Evolutionary conservation across 2,797 vertebrate species (phyloP).

Genomic region (Melanotaenia trifasciata): DNA sequence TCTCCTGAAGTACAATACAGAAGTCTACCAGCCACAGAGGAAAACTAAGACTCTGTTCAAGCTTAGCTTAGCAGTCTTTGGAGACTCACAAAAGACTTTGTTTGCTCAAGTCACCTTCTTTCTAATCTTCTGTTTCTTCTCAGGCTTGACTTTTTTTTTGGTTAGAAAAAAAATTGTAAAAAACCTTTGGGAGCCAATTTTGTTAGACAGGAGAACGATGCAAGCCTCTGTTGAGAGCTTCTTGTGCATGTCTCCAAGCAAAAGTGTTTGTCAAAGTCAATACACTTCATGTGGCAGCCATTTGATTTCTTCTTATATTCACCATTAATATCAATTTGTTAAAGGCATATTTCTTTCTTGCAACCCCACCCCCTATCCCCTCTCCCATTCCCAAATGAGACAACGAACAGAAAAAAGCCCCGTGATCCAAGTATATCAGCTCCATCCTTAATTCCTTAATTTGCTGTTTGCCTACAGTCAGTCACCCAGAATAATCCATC

Average conservation of each 20-base stretch:
- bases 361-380: conserved; percentile 10
- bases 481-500: conserved; percentile 83
- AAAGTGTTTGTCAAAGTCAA: not conserved
- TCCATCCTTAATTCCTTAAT: conserved; percentile 82
- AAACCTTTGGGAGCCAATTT: conserved; percentile 68
- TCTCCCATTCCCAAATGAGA: conserved; percentile 32
- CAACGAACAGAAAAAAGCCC: conserved; percentile 60
- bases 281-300: conserved; percentile 13
- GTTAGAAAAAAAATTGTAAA: conserved; percentile 33
- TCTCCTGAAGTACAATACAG: conserved; percentile 54
- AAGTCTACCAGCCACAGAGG: conserved; percentile 51
- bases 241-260: not conserved
- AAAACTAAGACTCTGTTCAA: conserved; percentile 44
- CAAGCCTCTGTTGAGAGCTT: conserved; percentile 31
- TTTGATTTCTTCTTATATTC: conserved; percentile 49
- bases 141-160: conserved; percentile 39
- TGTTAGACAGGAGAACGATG: conserved; percentile 48
- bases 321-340: conserved; percentile 59
- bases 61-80: conserved; percentile 39
- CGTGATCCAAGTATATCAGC: conserved; percentile 76
- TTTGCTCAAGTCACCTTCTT: conserved; percentile 39
- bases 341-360: conserved; percentile 24
- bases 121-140: conserved; percentile 35
- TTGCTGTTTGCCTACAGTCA: conserved; percentile 81
- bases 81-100: conserved; percentile 47